Evolutionary conservation across 2,797 vertebrate species (phyloP).

Genomic region (Eupleurogrammus muticus): DNA sequence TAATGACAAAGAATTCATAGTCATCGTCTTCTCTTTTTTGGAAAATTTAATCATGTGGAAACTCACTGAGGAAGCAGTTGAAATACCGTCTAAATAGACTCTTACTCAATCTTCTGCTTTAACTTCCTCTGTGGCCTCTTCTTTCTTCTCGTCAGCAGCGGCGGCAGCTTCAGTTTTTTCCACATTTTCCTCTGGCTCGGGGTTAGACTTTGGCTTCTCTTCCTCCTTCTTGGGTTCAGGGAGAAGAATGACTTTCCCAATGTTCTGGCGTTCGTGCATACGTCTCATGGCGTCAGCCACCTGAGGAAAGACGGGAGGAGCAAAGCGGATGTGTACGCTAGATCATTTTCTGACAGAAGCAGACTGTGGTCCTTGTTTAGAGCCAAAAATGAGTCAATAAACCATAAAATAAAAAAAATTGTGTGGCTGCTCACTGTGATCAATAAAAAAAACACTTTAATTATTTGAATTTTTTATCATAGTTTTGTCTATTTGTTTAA

Average conservation of each 20-base stretch:
- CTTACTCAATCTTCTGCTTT: conserved; percentile 72
- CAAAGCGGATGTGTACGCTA: neutral
- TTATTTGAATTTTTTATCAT: too few species aligned
- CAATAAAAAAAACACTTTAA: too few species aligned
- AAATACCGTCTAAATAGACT: conserved; percentile 36
- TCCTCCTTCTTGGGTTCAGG: conserved; percentile 86
- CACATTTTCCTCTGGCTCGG: conserved; percentile 81
- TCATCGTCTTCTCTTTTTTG: conserved; percentile 9
- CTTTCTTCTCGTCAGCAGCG: conserved; percentile 46
- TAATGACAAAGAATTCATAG: conserved; percentile 53
- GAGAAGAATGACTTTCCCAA: conserved; percentile 92
- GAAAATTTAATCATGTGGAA: conserved; percentile 27
- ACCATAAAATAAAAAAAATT: neutral
- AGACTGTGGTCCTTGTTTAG: neutral
- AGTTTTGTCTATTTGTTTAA: too few species aligned
- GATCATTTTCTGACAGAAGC: neutral
- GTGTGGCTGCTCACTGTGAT: too few species aligned
- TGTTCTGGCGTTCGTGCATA: conserved; percentile 82
- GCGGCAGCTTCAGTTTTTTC: conserved; percentile 61
- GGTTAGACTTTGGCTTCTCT: conserved; percentile 63
- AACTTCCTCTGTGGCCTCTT: conserved; percentile 70
- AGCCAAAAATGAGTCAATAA: neutral
- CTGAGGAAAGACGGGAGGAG: conserved; percentile 52
- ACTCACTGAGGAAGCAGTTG: conserved; percentile 38
- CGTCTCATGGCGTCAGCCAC: conserved; percentile 81